phyloP scores from a whole-genome alignment of 2,888 invertebrate genomes.

The Rotaria socialis region DNA sequence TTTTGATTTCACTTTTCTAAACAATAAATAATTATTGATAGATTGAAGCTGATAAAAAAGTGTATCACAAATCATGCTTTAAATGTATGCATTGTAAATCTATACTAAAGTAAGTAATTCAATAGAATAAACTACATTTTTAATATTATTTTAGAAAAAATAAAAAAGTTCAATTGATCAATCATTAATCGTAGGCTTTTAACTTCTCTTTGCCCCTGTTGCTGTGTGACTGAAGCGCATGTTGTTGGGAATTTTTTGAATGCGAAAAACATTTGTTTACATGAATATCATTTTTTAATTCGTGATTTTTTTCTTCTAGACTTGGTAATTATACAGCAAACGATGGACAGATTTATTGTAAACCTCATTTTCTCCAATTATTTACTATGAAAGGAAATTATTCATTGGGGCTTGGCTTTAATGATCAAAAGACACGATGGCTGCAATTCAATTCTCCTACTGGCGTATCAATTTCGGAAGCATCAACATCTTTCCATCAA shows the following conservation, averaged over 20 bases:
- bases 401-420: constrained; percentile 66
- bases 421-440: constrained; percentile 47
- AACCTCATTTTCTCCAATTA: constrained; percentile 83
- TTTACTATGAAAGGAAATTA: constrained; percentile 82
- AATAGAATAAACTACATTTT: neutral
- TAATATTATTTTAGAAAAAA: neutral
- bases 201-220: neutral
- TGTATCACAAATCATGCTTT: constrained; percentile 92
- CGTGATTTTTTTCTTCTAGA: constrained; percentile 62
- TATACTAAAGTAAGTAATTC: constrained; percentile 73
- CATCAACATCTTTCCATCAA: neutral
- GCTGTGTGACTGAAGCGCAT: neutral
- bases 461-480: neutral
- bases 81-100: constrained; percentile 85
- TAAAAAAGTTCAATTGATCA: neutral
- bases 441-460: neutral
- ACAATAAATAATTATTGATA: neutral
- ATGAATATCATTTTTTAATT: neutral
- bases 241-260: neutral
- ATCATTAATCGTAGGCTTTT: neutral
- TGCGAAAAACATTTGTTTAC: neutral
- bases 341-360: constrained; percentile 82
- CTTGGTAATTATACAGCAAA: constrained; percentile 87
- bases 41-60: constrained; percentile 79
- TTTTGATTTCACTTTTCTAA: too few species aligned